Conservation (phyloP, 2,113 vertebrate genomes). For the Egretta garzetta region DNA sequence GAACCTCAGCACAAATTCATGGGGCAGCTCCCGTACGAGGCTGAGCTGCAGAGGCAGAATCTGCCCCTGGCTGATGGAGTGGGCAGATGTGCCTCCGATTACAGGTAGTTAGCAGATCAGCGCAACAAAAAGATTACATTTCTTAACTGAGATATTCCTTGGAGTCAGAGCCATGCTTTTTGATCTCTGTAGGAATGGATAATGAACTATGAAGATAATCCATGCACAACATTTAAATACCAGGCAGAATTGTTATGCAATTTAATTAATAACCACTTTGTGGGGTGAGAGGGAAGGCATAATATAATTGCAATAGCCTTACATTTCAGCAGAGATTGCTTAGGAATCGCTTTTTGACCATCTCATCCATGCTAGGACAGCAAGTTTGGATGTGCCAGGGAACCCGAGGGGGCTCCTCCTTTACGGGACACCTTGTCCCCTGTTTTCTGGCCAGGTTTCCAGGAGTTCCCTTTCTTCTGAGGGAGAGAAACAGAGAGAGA, state of each 20-base stretch:
- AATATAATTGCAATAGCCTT: not conserved
- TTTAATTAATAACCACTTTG: conserved; percentile 6
- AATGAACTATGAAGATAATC: conserved; percentile 20
- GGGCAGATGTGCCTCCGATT: not conserved
- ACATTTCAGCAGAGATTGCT: not conserved
- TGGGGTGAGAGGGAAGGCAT: not conserved
- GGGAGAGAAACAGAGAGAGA: not conserved
- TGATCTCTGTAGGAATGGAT: not conserved
- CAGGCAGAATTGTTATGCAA: not conserved
- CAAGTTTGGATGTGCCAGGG: not conserved
- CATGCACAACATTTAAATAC: not conserved
- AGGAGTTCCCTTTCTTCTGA: not conserved
- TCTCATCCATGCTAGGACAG: not conserved
- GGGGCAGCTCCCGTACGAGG: rapidly evolving
- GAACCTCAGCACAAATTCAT: not conserved
- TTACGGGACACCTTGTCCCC: not conserved
- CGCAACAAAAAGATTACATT: not conserved
- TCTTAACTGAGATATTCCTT: not conserved
- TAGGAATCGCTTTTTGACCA: not conserved
- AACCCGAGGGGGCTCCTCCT: rapidly evolving
- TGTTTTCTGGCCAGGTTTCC: not conserved
- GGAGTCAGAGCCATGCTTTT: not conserved
- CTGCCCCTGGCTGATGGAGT: not conserved
- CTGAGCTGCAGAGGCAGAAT: not conserved
- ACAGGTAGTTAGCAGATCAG: not conserved